Evolutionary conservation across 2,888 invertebrate species (phyloP).

Genomic region (Nomada hirtipes): DNA sequence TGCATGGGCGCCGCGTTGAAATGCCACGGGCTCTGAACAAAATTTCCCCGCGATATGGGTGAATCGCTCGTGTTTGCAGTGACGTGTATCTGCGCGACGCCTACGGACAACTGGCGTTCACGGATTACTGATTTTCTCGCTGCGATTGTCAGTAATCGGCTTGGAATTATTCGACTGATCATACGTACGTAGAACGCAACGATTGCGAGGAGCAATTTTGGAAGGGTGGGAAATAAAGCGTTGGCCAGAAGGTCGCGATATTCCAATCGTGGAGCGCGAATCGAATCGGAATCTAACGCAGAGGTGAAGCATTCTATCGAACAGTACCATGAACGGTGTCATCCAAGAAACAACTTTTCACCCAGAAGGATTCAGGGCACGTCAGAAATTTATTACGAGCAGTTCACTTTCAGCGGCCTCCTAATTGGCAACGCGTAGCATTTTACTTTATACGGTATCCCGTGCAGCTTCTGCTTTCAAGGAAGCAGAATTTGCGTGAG

Average conservation of each 20-base stretch:
- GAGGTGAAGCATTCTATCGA: too few species aligned
- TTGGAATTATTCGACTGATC: too few species aligned
- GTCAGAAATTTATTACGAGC: conserved; percentile 10
- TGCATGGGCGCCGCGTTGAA: neutral
- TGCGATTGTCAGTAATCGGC: neutral
- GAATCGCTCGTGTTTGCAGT: neutral
- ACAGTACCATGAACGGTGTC: too few species aligned
- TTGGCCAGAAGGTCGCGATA: too few species aligned
- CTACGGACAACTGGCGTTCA: conserved; percentile 8
- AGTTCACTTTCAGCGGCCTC: neutral
- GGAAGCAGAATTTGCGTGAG: conserved; percentile 10
- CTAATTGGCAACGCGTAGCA: conserved; percentile 11
- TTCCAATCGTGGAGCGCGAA: too few species aligned
- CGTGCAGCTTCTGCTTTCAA: neutral
- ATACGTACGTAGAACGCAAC: too few species aligned
- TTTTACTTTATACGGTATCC: conserved; percentile 17
- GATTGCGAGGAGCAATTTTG: too few species aligned
- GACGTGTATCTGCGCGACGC: neutral
- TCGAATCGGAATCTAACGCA: too few species aligned
- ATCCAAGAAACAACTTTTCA: neutral
- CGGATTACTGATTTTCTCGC: conserved; percentile 61
- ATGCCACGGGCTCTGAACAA: conserved; percentile 13
- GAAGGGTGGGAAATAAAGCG: too few species aligned
- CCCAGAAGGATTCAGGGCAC: neutral
- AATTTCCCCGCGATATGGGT: neutral